Evolutionary conservation across 2,797 vertebrate species (phyloP), one percentile per base, ranked within the genome.

Genomic region (Phalloptychus januarius): DNA sequence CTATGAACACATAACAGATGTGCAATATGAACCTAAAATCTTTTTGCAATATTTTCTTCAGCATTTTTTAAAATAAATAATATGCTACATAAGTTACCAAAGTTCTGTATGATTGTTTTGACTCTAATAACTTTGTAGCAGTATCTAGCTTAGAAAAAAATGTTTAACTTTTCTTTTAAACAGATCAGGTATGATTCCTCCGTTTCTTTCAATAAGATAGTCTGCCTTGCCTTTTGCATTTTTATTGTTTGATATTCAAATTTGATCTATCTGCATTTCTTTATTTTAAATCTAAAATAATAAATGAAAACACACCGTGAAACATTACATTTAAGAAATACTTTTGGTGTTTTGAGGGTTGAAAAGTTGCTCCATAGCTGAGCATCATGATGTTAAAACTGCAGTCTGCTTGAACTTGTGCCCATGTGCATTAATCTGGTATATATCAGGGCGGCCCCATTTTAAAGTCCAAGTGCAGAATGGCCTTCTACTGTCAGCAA

Each of bases 371-470:
- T 86, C 79, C 76, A 33, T 33, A 87, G 87, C 84, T 86, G 79
- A 78, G 61, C 33, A 63, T 91, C 86, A 89, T 88, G 86, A 79
- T 90, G 73, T 89, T 94, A 87, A 89, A 78, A 71, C 74, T 75
- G 72, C 77, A 82, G 86, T 87, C 85, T 91, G 89, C 85, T 85
- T 90, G 88, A 89, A 84, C 86, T 86, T 79, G 81, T 71, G 67
- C 40, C 88, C 89, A 91, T 91, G 91, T 88, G 92, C 85, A 90
- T 94, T 94, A 93, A 89, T 91, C 82, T 91, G 80, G 80, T 89
- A 82, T 90, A 91, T 87, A 87, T 86, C 87, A 91, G 65, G 87
- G 86, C 86, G 74, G 80, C 86, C 85, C 84, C 86, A 85, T 79
- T 83, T 82, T 81, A 92, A 92, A 93, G 84, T 86, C 78, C 78